These are phyloP conservation scores for Centropyge bicolor DNA, from an alignment of 2,797 vertebrate genomes.

Conservation along the genomic window DNA sequence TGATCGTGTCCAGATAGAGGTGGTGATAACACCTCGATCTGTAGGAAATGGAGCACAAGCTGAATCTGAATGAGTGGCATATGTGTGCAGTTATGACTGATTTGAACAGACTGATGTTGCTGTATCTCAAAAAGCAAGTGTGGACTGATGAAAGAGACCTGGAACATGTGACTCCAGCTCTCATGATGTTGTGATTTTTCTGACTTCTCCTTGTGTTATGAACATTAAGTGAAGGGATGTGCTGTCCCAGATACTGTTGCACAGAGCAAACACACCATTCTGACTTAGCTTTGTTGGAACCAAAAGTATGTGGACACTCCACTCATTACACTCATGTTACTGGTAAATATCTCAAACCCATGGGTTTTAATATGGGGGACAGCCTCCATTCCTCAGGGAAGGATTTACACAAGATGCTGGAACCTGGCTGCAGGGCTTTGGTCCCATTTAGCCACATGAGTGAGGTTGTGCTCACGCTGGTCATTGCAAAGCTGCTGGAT, in stretches of 20 bases:
- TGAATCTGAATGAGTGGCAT: conserved; percentile 37
- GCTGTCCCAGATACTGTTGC: neutral
- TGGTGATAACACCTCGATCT: conserved; percentile 9
- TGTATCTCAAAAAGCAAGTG: conserved; percentile 19
- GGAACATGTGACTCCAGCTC: neutral
- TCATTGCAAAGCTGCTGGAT: neutral
- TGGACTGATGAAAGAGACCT: conserved; percentile 18
- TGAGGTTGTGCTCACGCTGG: neutral
- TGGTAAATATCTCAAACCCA: neutral
- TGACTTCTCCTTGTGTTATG: neutral
- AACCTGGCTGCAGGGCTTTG: neutral
- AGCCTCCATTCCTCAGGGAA: neutral
- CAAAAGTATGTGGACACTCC: neutral
- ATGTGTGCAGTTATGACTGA: neutral
- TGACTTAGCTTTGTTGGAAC: neutral
- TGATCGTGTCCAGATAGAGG: conserved; percentile 26
- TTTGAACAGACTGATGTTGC: conserved; percentile 35
- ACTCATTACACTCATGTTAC: neutral
- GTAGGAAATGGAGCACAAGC: conserved; percentile 53
- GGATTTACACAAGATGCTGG: neutral
- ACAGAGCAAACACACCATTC: neutral
- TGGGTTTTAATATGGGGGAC: neutral
- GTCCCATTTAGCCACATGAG: neutral
- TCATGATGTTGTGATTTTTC: neutral
- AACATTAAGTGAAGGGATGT: neutral